Base-by-base conservation (phyloP, 2,113 vertebrate species). In the Elephantulus edwardii region DNA sequence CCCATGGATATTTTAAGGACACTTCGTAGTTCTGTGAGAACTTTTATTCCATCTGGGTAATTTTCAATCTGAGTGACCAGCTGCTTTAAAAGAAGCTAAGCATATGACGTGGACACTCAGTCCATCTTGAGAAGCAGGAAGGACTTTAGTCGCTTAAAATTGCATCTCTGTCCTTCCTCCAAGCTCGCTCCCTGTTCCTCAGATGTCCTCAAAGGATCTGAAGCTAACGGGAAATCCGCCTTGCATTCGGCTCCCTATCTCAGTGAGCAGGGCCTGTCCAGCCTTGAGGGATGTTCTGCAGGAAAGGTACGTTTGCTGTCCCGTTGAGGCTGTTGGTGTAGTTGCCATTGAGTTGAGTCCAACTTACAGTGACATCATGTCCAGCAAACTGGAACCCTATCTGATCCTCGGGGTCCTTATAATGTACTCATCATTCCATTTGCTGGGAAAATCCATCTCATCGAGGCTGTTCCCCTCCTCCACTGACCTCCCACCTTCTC, bases 21-120 rank as follows among this genome's bases (percentile, higher is more conserved):
- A 89, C 94, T 95, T 95, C 62, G 19, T 93, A 93, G 93, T 96
- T 83, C 86, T 88, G 62, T 20, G 91, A 95, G 94, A 94, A 96
- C 86, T 94, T 96, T 96, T 62, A 68, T 58, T 92, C 95, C 95
- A 96, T 95, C 96, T 96, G 96, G 91, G 95, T 89, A 77, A 89
- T 89, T 96, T 96, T 91, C 58, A 13, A 81, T 82, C 86, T 90
- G 93, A 95, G 80, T 95, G 96, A 96, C 95, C 95, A 95, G 95
- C 94, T 96, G 96, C 93, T 92, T 95, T 83, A 91, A 94, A 95
- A 95, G n/a, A 71, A 58, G 74, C 72, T 8, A 79, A 95, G 80
- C 94, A 89, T 95, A 76, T 82, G 95, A 96, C 91, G 90, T 1
- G 64, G 91, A 16, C 88, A 84, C 50, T 91, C 28, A 38, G 83